A percentile compares a stretch with the other conserved stretches of the same genome.
Evolutionary conservation across 1,140 invertebrate species (phyloP).

Genomic region (Drosophila lacertosa): DNA sequence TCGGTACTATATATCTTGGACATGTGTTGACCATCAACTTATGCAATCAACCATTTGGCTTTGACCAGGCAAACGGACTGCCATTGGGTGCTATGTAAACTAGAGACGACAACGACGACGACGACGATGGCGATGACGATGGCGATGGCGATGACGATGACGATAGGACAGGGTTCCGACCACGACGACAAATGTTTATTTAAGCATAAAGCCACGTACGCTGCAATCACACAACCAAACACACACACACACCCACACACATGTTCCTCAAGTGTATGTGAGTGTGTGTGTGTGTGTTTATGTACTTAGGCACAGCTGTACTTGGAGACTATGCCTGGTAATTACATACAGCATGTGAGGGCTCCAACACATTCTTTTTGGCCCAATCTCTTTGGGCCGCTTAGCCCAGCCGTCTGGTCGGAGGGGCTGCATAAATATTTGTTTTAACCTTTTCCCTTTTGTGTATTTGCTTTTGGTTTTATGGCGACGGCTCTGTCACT

Average conservation of each 20-base stretch:
- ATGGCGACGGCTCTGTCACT: slow-evolving; percentile 70
- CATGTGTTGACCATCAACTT: slow-evolving; percentile 82
- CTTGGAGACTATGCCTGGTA: slow-evolving; percentile 68
- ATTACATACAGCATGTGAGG: slow-evolving; percentile 72
- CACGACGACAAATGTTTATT: slow-evolving; percentile 74
- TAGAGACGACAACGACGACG: slow-evolving; percentile 33
- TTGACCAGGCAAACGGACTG: slow-evolving; percentile 70
- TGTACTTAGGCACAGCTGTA: slow-evolving; percentile 78
- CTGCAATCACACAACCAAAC: slow-evolving; percentile 36
- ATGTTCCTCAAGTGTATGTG: not conserved
- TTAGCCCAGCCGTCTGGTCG: slow-evolving; percentile 13
- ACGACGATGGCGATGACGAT: no score
- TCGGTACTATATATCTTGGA: slow-evolving; percentile 75
- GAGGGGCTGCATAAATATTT: slow-evolving; percentile 76
- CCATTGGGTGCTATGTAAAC: slow-evolving; percentile 76
- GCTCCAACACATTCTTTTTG: slow-evolving; percentile 15
- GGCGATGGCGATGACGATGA: slow-evolving; percentile 14
- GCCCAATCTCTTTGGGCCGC: not conserved
- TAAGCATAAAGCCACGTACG: slow-evolving; percentile 79
- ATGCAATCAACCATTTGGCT: slow-evolving; percentile 82
- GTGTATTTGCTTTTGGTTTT: slow-evolving; percentile 80
- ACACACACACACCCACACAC: slow-evolving; percentile 17
- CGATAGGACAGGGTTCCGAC: slow-evolving; percentile 7
- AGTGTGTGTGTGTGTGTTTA: slow-evolving; percentile 46
- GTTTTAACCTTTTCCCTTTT: slow-evolving; percentile 74